Evolutionary conservation across 2,797 vertebrate genomes (phyloP).

Genomic region (Tragopan temminckii): DNA sequence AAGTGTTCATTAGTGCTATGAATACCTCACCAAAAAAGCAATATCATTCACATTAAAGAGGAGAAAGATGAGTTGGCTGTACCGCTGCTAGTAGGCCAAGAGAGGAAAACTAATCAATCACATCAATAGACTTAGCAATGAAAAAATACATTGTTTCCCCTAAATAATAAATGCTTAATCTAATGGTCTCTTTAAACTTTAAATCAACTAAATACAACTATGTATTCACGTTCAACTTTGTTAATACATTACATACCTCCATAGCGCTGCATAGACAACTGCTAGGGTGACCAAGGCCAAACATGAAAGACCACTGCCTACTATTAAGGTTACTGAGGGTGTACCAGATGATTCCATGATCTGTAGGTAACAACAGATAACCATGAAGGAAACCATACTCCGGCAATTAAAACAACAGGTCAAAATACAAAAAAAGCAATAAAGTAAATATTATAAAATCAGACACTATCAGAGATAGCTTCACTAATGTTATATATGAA

Average conservation of each 20-base stretch:
- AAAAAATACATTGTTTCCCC: not conserved
- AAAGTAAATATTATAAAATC: slow-evolving; percentile 4
- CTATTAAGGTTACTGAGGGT: slow-evolving; percentile 98
- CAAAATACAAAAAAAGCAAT: not conserved
- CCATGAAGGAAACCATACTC: not conserved
- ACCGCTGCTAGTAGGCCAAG: not conserved
- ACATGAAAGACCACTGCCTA: slow-evolving; percentile 98
- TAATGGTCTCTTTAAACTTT: not conserved
- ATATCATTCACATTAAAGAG: not conserved
- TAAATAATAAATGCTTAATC: not conserved
- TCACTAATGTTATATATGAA: not conserved
- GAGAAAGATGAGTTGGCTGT: not conserved
- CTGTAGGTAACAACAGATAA: slow-evolving; percentile 82
- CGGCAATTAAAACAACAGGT: slow-evolving; percentile 33
- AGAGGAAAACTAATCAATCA: not conserved
- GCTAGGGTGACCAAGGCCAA: slow-evolving; percentile 96
- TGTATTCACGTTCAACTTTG: not conserved
- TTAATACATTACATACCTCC: slow-evolving; percentile 89
- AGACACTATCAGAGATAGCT: not conserved
- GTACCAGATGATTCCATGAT: slow-evolving; percentile 98
- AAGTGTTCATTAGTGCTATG: not conserved
- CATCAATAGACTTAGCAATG: not conserved
- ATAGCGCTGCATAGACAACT: slow-evolving; percentile 95
- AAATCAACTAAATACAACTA: not conserved
- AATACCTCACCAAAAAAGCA: not conserved